Evolutionary conservation across 2,888 invertebrate species (phyloP).

Genomic region (Branchipolynoe longqiensis): DNA sequence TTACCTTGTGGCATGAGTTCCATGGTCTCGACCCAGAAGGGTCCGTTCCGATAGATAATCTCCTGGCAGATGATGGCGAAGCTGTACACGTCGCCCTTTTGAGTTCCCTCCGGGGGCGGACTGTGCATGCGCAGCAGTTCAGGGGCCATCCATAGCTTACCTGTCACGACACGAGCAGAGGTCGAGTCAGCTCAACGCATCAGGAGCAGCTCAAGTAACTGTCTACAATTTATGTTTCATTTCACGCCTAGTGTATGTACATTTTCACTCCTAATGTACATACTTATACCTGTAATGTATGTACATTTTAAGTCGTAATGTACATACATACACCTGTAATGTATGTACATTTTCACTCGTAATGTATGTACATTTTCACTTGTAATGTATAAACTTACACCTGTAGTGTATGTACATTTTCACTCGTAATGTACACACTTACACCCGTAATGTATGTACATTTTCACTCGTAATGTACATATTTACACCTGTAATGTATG

Average conservation of each 20-base stretch:
- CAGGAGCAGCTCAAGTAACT: background rate
- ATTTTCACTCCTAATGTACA: background rate
- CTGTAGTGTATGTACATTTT: too few relatives aligned
- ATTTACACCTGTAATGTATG: too few relatives aligned
- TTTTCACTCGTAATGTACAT: too few relatives aligned
- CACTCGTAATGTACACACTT: too few relatives aligned
- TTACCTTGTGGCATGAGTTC: conserved; percentile 77
- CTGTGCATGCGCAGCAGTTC: conserved; percentile 87
- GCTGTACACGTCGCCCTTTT: conserved; percentile 87
- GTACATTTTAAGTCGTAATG: too few relatives aligned
- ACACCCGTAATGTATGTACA: too few relatives aligned
- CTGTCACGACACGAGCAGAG: conserved; percentile 64
- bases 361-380: too few relatives aligned
- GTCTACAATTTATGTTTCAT: background rate
- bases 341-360: too few relatives aligned
- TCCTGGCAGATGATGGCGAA: conserved; percentile 95
- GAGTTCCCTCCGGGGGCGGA: conserved; percentile 75
- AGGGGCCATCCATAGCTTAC: conserved; percentile 91
- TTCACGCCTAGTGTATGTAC: too few relatives aligned
- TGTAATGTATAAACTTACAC: too few relatives aligned
- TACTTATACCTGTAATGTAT: too few relatives aligned
- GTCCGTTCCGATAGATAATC: conserved; percentile 85
- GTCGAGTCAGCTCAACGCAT: background rate
- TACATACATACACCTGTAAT: too few relatives aligned
- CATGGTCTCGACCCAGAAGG: conserved; percentile 76